Evolutionary conservation across 2,888 invertebrate species (phyloP).

Genomic region (Dynastes hyllus): DNA sequence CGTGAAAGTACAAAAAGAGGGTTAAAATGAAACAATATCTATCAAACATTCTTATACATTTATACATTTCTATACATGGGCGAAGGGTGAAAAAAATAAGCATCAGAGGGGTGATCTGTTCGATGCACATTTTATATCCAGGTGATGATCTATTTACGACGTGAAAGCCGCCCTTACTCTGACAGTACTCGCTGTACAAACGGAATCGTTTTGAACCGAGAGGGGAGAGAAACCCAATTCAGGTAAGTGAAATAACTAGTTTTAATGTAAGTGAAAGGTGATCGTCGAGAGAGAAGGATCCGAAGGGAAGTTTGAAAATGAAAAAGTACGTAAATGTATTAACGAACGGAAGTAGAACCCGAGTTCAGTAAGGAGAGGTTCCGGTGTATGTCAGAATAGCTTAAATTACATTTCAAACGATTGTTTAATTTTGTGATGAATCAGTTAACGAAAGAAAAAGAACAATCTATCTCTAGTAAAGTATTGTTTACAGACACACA

Average conservation of each 20-base stretch:
- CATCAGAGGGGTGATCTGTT: constrained; percentile 51
- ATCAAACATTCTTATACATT: constrained; percentile 50
- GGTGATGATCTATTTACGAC: constrained; percentile 53
- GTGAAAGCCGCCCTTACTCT: constrained; percentile 51
- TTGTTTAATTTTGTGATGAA: constrained; percentile 23
- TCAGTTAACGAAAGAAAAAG: constrained; percentile 1
- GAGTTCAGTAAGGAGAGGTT: constrained; percentile 29
- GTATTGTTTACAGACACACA: too few relatives aligned
- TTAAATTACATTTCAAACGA: constrained; percentile 38
- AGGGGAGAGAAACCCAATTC: constrained; percentile 31
- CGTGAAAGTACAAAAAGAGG: constrained; percentile 38
- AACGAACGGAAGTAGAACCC: constrained; percentile 40
- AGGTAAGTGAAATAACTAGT: constrained; percentile 55
- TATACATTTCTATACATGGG: constrained; percentile 22
- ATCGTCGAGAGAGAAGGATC: constrained; percentile 39
- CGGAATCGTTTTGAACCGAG: constrained; percentile 38
- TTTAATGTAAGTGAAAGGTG: constrained; percentile 50
- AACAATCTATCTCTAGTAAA: background rate
- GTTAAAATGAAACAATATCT: constrained; percentile 52
- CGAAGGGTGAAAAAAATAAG: constrained; percentile 38
- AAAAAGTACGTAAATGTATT: constrained; percentile 39
- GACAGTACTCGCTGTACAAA: constrained; percentile 46
- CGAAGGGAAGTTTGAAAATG: constrained; percentile 49
- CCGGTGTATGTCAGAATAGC: constrained; percentile 12
- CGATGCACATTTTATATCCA: constrained; percentile 54